Evolutionary conservation across 2,113 vertebrate genomes (phyloP), one percentile per base, ranked within the genome.

Genomic region (Sterna hirundo): DNA sequence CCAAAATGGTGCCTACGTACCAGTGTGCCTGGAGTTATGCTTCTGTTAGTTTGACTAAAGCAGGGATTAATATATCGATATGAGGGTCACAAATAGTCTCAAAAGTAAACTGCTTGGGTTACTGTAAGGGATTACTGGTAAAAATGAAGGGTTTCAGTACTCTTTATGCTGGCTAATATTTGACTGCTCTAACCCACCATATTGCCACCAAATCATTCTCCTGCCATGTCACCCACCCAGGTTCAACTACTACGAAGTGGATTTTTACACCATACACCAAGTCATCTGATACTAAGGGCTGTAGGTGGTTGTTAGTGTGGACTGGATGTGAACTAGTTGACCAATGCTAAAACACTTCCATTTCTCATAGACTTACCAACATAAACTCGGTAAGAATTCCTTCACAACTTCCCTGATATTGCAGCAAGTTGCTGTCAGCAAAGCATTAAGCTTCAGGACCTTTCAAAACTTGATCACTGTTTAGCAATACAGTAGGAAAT

Each of bases 171-270:
- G 40, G 14, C 3, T 72, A 76, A 74, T 54, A 34, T 64, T 42
- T 81, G 22, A n/a, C 3, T 74, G 88, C 21, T 19, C 8, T 30
- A 60, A 57, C 52, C 13, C 19, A 51, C 16, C 60, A 12, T 58
- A 55, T 38, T 65, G 32, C 17, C 8, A 40, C 15, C 29, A 44
- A 68, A 52, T 36, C 0, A 52, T 58, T 75, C 15, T 1, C 6
- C 5, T 1, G 1, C 13, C 3, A 9, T n/a, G 11, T 7, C 27
- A 29, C 4, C 4, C 3, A 0, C 2, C 6, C 44, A 66, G 8
- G 5, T 5, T 15, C 69, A 15, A 38, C 14, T 55, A 30, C 4
- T 68, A 25, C 2, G 14, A 60, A 46, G 10, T 38, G 21, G 27
- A 32, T 38, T 55, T 72, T 72, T 47, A 49, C 7, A 38, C 4